Conservation (phyloP, 2,113 vertebrate genomes). For the Tragelaphus scriptus region DNA sequence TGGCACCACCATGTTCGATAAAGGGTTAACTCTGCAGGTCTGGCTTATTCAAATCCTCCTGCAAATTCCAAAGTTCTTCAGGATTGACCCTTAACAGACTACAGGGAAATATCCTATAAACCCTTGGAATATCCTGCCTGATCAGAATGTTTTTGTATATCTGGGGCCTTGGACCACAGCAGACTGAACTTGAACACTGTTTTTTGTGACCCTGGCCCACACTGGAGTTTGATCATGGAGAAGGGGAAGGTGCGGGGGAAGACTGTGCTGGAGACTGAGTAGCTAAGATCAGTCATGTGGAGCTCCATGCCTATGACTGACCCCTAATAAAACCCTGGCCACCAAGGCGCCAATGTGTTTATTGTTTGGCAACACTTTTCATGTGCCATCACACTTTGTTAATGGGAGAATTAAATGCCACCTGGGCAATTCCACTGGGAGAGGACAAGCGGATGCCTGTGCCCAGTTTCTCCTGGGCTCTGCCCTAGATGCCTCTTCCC, state of each 20-base stretch:
- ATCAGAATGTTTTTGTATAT: background rate
- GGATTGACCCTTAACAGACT: background rate
- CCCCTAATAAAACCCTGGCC: background rate
- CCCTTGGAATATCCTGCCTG: background rate
- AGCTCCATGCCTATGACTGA: background rate
- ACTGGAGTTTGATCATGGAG: background rate
- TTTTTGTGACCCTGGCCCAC: background rate
- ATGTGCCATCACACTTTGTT: background rate
- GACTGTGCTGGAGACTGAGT: background rate
- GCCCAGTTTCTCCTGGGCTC: background rate
- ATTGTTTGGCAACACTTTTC: background rate
- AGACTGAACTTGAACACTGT: background rate
- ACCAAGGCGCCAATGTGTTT: background rate
- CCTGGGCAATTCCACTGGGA: background rate
- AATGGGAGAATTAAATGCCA: background rate
- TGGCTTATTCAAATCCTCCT: background rate
- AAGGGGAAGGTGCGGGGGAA: accelerated
- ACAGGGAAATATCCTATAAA: background rate
- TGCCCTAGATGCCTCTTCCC: background rate
- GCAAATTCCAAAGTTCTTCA: background rate
- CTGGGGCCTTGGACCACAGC: background rate
- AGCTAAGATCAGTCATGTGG: background rate
- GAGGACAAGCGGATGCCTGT: background rate
- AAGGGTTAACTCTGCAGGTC: background rate
- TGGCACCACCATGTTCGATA: background rate